A percentile compares a stretch with the other conserved stretches of the same genome.
Conservation (phyloP, 2,888 invertebrate genomes). For the Apamea sordens region DNA sequence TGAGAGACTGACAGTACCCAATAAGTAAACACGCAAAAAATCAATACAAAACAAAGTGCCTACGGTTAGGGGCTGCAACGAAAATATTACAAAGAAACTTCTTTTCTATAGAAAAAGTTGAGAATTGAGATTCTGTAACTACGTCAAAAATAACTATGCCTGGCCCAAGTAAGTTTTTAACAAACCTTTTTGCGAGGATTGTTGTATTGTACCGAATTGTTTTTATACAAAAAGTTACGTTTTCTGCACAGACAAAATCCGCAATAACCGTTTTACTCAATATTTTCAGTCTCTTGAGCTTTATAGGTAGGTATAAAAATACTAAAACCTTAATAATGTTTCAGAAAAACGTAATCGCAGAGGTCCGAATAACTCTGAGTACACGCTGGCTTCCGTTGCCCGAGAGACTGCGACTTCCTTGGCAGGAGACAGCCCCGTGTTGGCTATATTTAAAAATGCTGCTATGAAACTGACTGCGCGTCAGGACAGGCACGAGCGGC, state of each 20-base stretch:
- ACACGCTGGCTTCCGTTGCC: slow-evolving; percentile 78
- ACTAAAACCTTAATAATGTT: slow-evolving; percentile 15
- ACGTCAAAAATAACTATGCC: slow-evolving; percentile 70
- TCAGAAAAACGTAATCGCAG: slow-evolving; percentile 75
- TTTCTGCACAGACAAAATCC: background rate
- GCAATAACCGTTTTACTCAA: background rate
- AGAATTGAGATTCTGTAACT: background rate
- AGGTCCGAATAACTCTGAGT: slow-evolving; percentile 53
- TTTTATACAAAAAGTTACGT: background rate
- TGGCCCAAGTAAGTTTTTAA: slow-evolving; percentile 71
- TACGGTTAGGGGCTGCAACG: no score
- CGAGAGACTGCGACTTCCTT: slow-evolving; percentile 77
- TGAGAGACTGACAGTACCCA: no score
- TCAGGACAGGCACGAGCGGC: slow-evolving; percentile 95
- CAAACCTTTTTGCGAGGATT: background rate
- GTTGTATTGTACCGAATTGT: background rate
- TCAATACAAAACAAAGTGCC: no score
- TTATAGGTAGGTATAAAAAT: background rate
- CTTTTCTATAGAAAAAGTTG: background rate
- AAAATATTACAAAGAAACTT: background rate
- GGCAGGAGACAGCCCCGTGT: slow-evolving; percentile 86
- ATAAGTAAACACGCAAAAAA: no score
- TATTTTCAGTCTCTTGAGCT: background rate
- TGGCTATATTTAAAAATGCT: slow-evolving; percentile 91
- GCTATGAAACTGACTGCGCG: slow-evolving; percentile 92